Evolutionary conservation across 2,113 vertebrate species (phyloP), one percentile per base, ranked within the genome.

Genomic region (Passer montanus): DNA sequence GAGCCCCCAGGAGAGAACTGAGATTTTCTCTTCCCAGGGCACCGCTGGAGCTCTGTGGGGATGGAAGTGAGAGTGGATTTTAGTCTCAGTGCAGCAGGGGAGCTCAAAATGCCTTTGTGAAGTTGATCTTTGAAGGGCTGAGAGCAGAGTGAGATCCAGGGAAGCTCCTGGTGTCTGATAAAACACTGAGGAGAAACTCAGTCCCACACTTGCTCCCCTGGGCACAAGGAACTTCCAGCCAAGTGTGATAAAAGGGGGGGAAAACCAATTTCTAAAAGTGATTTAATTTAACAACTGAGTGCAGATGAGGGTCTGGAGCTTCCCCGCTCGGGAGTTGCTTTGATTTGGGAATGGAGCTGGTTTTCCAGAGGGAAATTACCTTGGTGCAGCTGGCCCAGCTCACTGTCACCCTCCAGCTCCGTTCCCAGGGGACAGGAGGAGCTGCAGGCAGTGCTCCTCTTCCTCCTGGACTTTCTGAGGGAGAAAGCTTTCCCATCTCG

Each of bases 1-100:
- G 19, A 69, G 1, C 21, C 11, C 8, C 1, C 21, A 13, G 63
- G 58, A 69, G 22, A 58, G 43, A 86, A 53, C 0, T 0, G 7
- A 13, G 14, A 6, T 31, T 66, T 52, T 6, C 49, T 18, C 19
- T 43, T 35, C 49, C 47, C 70, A 41, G n/a, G 73, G 46, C 53
- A 7, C 59, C 13, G 1, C 8, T 15, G 24, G 47, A 81, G 73
- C 13, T 28, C 52, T 5, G 31, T 13, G 31, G 52, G 39, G 37
- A 6, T 78, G 66, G 59, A 43, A 58, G 21, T 3, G 33, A 50
- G 85, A 2, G 3, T 21, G 68, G 52, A 23, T 55, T 87, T 70
- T 2, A 15, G 37, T 35, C 41, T 83, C 0, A 1, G 27, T 9
- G 4, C 83, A 67, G 55, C 50, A 33, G 21, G 62, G 43, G 56